Base-by-base conservation (phyloP, 2,888 invertebrate genomes). In the Agrochola lota region DNA sequence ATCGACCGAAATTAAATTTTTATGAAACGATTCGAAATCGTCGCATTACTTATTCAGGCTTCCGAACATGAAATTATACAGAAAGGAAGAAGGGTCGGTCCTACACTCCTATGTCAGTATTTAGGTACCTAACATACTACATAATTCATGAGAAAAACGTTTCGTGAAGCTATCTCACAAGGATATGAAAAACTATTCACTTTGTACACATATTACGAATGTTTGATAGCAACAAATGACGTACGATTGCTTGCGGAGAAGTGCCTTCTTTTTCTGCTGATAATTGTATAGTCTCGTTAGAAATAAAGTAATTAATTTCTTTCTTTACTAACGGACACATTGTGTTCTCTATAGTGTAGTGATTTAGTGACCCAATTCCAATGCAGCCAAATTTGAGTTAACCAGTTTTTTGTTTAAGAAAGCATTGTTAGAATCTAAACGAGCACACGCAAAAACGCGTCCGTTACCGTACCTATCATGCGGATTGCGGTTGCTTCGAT, bases 21-120 rank as follows among this genome's bases (percentile, higher is more conserved):
- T 91, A 95, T 91, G 91, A 89, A 88, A 90, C 89, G 85, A 87
- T 92, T 92, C 91, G 91, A 90, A 91, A 93, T 91, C 89, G 90
- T 88, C 84, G 88, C 91, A 94, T 95, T 93, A 95, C 91, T 95
- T 94, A 96, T 96, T 95, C 94, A 95, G 90, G 90, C 90, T 89
- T 89, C 80, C 94, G 94, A 94, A 94, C 92, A 92, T 92, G 93
- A 92, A 94, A 95, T 95, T 95, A 94, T 94, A 94, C 90, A 87
- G 89, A 91, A 93, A 92, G 94, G 92, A 93, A 93, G 90, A 91
- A 93, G 95, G 95, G 94, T 91, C 92, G 91, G 89, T 83, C 74
- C 86, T 83, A 84, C 85, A 59, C 69, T 84, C 74, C 86, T 82
- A 84, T 77, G 69, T 75, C 80, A 81, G 78, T 85, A 81, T 83